phyloP scores from a whole-genome alignment of 2,888 invertebrate species.

The Nezara viridula region DNA sequence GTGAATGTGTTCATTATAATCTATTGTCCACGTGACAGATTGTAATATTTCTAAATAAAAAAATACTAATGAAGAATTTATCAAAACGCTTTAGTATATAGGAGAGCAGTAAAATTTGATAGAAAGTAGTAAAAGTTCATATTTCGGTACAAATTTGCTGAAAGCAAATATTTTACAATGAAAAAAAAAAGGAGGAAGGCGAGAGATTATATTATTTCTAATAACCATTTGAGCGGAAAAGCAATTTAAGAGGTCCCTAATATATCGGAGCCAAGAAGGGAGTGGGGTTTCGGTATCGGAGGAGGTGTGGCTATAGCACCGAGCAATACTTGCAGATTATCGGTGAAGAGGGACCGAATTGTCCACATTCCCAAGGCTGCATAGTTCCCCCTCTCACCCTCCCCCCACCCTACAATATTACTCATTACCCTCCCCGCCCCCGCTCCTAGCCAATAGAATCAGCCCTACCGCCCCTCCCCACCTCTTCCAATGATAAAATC shows the following conservation, averaged over 20 bases:
- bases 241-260: not conserved
- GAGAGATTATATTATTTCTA: not conserved
- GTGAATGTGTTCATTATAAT: no score
- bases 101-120: no score
- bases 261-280: not conserved
- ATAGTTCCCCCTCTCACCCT: slow-evolving; percentile 32
- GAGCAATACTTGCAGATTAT: slow-evolving; percentile 49
- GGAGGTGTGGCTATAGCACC: not conserved
- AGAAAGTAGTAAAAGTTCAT: no score
- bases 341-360: slow-evolving; percentile 37
- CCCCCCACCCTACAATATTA: not conserved
- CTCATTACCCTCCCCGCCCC: slow-evolving; percentile 42
- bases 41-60: no score
- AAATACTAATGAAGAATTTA: no score
- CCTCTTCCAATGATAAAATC: slow-evolving; percentile 41
- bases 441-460: slow-evolving; percentile 28
- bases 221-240: not conserved
- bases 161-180: not conserved
- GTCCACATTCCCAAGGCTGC: slow-evolving; percentile 46
- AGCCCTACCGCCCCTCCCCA: not conserved
- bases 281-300: not conserved
- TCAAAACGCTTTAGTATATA: no score
- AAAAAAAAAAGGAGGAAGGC: not conserved
- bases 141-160: no score
- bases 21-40: no score